Percentiles rank a stretch among this genome's conserved stretches.
phyloP scores from a whole-genome alignment of 2,888 invertebrate species.

The Synergus itoensis region DNA sequence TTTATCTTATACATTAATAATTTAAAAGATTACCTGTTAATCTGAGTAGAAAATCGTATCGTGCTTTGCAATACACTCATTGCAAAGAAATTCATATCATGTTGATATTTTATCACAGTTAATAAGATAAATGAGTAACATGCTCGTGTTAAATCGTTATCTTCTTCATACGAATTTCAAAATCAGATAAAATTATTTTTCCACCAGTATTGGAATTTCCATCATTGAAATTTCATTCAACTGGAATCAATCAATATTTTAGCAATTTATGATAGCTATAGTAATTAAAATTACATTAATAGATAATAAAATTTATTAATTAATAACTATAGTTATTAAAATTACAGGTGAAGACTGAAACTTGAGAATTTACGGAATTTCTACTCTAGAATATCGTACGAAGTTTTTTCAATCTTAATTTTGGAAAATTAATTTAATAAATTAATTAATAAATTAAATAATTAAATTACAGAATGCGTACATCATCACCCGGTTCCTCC shows the following conservation, averaged over 20 bases:
- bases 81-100: constrained; percentile 5
- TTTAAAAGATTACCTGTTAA: neutral
- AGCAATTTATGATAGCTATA: neutral
- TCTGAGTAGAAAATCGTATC: neutral
- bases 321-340: too few relatives aligned
- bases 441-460: too few relatives aligned
- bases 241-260: neutral
- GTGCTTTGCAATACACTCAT: neutral
- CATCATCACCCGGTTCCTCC: too few relatives aligned
- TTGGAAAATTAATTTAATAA: too few relatives aligned
- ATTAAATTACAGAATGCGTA: too few relatives aligned
- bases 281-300: neutral
- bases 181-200: neutral
- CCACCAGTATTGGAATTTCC: neutral
- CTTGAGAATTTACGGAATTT: too few relatives aligned
- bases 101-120: constrained; percentile 1
- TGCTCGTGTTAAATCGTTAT: constrained; percentile 12
- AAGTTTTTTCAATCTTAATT: too few relatives aligned
- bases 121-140: constrained; percentile 33
- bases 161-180: constrained; percentile 6
- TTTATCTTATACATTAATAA: neutral
- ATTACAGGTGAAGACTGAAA: too few relatives aligned
- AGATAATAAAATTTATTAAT: neutral
- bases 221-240: neutral
- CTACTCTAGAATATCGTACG: too few relatives aligned